Evolutionary conservation across 2,797 vertebrate genomes (phyloP).

Genomic region (Semaprochilodus insignis): DNA sequence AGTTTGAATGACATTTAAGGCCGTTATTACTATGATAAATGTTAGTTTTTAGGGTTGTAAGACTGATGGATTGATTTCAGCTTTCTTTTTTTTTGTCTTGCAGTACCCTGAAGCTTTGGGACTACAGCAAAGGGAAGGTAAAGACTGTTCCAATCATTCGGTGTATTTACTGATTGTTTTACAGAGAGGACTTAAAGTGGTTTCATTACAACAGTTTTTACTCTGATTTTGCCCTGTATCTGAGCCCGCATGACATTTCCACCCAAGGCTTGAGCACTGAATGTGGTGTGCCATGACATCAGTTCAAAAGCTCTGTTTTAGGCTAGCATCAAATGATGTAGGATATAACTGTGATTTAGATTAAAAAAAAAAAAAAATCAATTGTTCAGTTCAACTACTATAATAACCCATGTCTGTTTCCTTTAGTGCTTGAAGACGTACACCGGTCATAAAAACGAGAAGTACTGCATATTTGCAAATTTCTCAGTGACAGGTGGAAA

Average conservation of each 20-base stretch:
- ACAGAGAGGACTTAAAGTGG: too few species aligned
- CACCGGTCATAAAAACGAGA: slow-evolving; percentile 98
- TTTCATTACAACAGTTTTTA: too few species aligned
- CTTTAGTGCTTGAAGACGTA: slow-evolving; percentile 97
- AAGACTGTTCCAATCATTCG: slow-evolving; percentile 12
- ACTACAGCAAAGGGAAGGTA: slow-evolving; percentile 99
- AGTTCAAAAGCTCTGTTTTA: too few species aligned
- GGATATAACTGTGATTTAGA: too few species aligned
- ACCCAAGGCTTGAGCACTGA: too few species aligned
- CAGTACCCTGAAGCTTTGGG: slow-evolving; percentile 99
- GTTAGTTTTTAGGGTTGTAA: not conserved
- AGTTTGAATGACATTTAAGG: not conserved
- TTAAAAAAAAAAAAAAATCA: too few species aligned
- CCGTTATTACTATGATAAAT: not conserved
- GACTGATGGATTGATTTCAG: not conserved
- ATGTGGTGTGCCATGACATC: too few species aligned
- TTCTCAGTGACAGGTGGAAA: slow-evolving; percentile 98
- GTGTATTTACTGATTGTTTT: too few species aligned
- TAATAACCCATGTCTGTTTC: not conserved
- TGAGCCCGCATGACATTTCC: too few species aligned
- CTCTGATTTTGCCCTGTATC: too few species aligned
- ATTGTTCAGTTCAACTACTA: too few species aligned
- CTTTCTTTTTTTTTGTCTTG: slow-evolving; percentile 22
- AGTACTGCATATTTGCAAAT: slow-evolving; percentile 99
- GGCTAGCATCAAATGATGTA: too few species aligned